Percentiles rank a stretch among this genome's conserved stretches.
Evolutionary conservation across 2,797 vertebrate species (phyloP).

Genomic region (Cynopterus sphinx): DNA sequence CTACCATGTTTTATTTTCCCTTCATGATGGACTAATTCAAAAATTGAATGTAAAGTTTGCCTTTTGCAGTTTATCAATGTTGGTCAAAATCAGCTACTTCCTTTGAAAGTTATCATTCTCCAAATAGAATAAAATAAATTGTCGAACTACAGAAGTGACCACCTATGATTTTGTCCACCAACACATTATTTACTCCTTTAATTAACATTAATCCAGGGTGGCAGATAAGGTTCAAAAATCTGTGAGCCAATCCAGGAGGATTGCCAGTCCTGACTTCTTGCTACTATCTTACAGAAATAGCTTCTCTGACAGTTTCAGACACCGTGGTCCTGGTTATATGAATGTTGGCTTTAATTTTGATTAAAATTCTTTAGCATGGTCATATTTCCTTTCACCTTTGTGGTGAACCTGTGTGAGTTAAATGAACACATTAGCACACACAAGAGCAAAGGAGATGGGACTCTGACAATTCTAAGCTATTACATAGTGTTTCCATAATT

Average conservation of each 20-base stretch:
- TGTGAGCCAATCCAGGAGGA: not conserved
- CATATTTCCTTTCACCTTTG: constrained; percentile 61
- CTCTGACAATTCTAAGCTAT: constrained; percentile 13
- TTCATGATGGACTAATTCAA: not conserved
- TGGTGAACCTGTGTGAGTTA: constrained; percentile 43
- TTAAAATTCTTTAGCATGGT: constrained; percentile 63
- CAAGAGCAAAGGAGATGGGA: constrained; percentile 7
- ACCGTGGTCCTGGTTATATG: not conserved
- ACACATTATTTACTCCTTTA: constrained; percentile 38
- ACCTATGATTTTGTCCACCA: constrained; percentile 22
- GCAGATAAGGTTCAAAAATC: constrained; percentile 18
- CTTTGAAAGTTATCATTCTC: constrained; percentile 31
- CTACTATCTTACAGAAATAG: constrained; percentile 17
- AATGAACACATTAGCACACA: constrained; percentile 58
- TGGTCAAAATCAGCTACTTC: not conserved
- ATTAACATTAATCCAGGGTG: not conserved
- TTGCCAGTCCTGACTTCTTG: not conserved
- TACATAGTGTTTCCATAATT: constrained; percentile 54
- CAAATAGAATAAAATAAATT: constrained; percentile 37
- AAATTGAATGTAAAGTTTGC: constrained; percentile 19
- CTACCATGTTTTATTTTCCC: not conserved
- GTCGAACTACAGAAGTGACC: not conserved
- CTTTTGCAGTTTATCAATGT: not conserved
- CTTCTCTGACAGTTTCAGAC: not conserved
- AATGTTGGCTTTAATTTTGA: constrained; percentile 57